Percentiles rank a stretch among this genome's conserved stretches.
phyloP scores from a whole-genome alignment of 1,140 invertebrate species.

The Drosophila littoralis region DNA sequence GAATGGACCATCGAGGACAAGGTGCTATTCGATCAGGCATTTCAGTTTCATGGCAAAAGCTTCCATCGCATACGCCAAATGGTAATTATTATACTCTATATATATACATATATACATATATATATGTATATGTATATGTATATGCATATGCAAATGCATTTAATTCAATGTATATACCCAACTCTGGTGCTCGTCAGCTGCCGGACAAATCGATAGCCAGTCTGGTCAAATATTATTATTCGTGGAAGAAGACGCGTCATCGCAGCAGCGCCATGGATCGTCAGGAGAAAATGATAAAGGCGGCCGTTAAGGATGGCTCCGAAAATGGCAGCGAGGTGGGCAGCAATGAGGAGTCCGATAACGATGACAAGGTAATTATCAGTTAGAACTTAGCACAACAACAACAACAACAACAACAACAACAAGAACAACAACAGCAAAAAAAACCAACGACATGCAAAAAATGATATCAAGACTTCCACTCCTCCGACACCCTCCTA shows the following conservation, averaged over 20 bases:
- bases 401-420: not conserved
- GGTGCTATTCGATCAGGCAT: conserved; percentile 98
- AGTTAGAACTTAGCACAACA: conserved; percentile 43
- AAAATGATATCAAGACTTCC: conserved; percentile 18
- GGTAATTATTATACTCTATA: conserved; percentile 86
- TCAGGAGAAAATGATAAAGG: conserved; percentile 85
- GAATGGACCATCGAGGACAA: conserved; percentile 99
- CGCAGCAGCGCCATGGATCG: conserved; percentile 96
- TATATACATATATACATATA: too few species aligned
- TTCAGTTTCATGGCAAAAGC: conserved; percentile 99
- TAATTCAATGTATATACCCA: not conserved
- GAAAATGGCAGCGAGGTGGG: conserved; percentile 90
- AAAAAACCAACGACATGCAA: conserved; percentile 23
- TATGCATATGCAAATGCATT: conserved; percentile 1
- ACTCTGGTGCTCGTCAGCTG: conserved; percentile 86
- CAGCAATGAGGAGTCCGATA: conserved; percentile 94
- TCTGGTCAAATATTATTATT: conserved; percentile 99
- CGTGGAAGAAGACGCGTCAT: conserved; percentile 98
- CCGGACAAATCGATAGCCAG: conserved; percentile 98
- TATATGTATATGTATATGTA: not conserved
- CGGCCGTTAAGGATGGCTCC: conserved; percentile 88
- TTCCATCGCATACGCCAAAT: conserved; percentile 99
- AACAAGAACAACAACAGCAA: not conserved
- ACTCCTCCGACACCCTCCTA: conserved; percentile 27
- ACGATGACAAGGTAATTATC: conserved; percentile 93